Evolutionary conservation across 2,113 vertebrate genomes (phyloP), one percentile per base, ranked within the genome.

Genomic region (Sphyrna mokarran): DNA sequence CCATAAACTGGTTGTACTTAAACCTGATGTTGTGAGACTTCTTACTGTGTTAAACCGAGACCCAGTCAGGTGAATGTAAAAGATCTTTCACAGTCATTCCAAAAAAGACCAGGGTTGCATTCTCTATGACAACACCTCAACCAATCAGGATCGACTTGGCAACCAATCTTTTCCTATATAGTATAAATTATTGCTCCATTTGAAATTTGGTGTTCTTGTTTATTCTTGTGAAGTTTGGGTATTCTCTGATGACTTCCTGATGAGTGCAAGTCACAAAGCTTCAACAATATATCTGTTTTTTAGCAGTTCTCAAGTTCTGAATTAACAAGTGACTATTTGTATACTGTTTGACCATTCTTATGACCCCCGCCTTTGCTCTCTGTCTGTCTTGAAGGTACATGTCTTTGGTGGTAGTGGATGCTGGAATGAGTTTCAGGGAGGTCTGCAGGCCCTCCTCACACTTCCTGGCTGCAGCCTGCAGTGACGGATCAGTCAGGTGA

Each of bases 401-500:
- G 98, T 98, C 97, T 4, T 96, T 98, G 0, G 97, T 97, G 0
- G 97, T 98, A 1, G 96, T 98, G 96, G 97, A 97, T 13, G 96
- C 96, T 91, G 97, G 96, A 26, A 43, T n/a, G n/a, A 96, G 89
- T 0, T 5, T 96, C 0, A 95, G 96, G 69, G 85, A 96, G 40
- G 23, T 40, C 26, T 96, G 0, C 97, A 96, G 70, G 96, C 96
- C 66, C 69, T 33, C 66, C 22, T 9, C 18, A 8, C 43, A 95
- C 37, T 97, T 98, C 18, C 96, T 99, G 96, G 98, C 98, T 96
- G 97, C 98, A 7, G 98, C 98, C 94, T 99, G 99, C 97, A 99
- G 99, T 0, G 99, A 99, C 0, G 99, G 98, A 95, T 98, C 98
- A 0, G 97, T 99, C 95, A 98, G 99, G 99, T 99, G 94, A 96